A percentile compares a stretch with the other conserved stretches of the same genome.
phyloP scores from a whole-genome alignment of 1,140 invertebrate genomes.

The Aethina tumida region DNA sequence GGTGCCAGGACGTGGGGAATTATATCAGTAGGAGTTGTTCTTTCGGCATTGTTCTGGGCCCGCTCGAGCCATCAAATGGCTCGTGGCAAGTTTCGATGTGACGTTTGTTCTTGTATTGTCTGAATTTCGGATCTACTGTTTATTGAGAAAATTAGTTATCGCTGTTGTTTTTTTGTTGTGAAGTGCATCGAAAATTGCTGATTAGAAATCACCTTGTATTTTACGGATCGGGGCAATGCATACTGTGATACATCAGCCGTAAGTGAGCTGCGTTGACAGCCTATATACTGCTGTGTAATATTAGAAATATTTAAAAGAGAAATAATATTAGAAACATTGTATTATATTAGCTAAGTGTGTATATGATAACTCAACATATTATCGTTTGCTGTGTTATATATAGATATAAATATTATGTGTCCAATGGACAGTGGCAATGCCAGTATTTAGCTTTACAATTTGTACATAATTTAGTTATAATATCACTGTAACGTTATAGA shows the following conservation, averaged over 20 bases:
- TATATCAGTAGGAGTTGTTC: background rate
- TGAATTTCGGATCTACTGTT: background rate
- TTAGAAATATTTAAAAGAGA: slow-evolving; percentile 23
- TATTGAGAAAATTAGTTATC: too few relatives aligned
- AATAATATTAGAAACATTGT: slow-evolving; percentile 18
- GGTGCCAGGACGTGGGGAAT: background rate
- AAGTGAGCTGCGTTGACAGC: slow-evolving; percentile 26
- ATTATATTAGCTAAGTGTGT: slow-evolving; percentile 29
- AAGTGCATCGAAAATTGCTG: background rate
- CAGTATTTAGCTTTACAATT: slow-evolving; percentile 32
- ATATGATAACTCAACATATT: slow-evolving; percentile 15
- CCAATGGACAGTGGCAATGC: slow-evolving; percentile 28
- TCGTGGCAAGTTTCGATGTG: too few relatives aligned
- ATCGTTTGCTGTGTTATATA: slow-evolving; percentile 33
- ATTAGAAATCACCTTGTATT: slow-evolving; percentile 15
- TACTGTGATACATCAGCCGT: slow-evolving; percentile 36
- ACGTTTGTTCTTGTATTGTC: too few relatives aligned
- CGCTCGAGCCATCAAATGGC: too few relatives aligned
- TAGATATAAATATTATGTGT: too few relatives aligned
- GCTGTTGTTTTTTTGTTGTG: background rate
- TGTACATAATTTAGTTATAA: slow-evolving; percentile 25
- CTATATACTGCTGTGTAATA: slow-evolving; percentile 27
- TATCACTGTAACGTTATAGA: slow-evolving; percentile 29
- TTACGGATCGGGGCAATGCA: slow-evolving; percentile 37
- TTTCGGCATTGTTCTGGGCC: too few relatives aligned